Percentiles rank a stretch among this genome's conserved stretches.
Conservation (phyloP, 2,888 invertebrate genomes). For the Mimachlamys varia region DNA sequence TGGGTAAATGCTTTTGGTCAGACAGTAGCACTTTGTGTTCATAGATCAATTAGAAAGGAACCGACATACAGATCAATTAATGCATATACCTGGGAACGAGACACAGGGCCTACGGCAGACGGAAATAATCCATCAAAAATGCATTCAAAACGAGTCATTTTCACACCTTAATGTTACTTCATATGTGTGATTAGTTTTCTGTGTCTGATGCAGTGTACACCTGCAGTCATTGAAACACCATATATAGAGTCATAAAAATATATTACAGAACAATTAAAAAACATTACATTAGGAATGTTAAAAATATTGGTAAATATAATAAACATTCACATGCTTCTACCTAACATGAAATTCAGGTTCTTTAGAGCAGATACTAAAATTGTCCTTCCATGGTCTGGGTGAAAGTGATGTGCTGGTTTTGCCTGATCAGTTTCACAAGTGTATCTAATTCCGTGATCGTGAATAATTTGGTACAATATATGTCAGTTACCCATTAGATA, state of each 20-base stretch:
- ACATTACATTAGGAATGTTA: too few relatives aligned
- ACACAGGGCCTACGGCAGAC: background rate
- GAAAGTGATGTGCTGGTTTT: background rate
- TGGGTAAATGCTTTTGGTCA: background rate
- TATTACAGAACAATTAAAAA: background rate
- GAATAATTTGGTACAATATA: background rate
- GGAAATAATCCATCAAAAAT: background rate
- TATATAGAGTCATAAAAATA: background rate
- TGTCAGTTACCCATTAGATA: background rate
- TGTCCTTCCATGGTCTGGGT: background rate
- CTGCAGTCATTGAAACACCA: background rate
- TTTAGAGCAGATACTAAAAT: background rate
- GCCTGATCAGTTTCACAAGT: background rate
- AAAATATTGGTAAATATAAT: background rate
- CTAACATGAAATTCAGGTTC: background rate
- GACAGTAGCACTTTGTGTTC: background rate
- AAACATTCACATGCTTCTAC: background rate
- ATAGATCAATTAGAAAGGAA: background rate
- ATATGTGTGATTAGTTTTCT: background rate
- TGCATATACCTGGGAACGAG: background rate
- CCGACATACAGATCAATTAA: background rate
- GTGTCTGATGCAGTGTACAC: background rate
- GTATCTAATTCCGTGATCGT: background rate
- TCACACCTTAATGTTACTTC: background rate
- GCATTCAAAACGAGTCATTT: background rate